These are phyloP conservation scores for Rhagium mordax DNA, from an alignment of 2,888 invertebrate genomes.

Conservation along the genomic window DNA sequence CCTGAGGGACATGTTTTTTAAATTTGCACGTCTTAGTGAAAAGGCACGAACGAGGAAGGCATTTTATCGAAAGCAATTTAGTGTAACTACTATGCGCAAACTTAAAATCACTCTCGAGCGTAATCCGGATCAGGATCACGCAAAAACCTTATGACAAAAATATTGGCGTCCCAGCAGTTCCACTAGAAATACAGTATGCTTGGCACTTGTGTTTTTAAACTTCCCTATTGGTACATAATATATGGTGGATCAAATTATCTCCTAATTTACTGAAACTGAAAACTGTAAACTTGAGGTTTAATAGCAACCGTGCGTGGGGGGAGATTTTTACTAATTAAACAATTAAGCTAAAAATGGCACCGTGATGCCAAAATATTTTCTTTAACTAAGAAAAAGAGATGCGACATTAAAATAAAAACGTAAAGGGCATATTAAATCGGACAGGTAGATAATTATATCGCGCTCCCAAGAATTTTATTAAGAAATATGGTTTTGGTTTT, in stretches of 20 bases:
- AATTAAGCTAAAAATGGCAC: too few relatives aligned
- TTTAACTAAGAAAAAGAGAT: too few relatives aligned
- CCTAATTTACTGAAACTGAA: too few relatives aligned
- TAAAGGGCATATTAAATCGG: too few relatives aligned
- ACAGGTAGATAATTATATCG: too few relatives aligned
- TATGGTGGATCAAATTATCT: too few relatives aligned
- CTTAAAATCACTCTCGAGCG: constrained; percentile 64
- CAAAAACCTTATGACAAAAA: constrained; percentile 42
- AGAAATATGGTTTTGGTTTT: background rate
- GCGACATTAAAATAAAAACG: too few relatives aligned
- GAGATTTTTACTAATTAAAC: too few relatives aligned
- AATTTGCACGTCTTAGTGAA: constrained; percentile 63
- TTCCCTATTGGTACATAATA: too few relatives aligned
- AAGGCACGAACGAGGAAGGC: constrained; percentile 60
- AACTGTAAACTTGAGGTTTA: too few relatives aligned
- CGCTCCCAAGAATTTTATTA: background rate
- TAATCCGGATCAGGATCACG: constrained; percentile 62
- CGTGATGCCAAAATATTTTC: too few relatives aligned
- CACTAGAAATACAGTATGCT: constrained; percentile 1
- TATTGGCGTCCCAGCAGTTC: constrained; percentile 12
- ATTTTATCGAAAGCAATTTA: constrained; percentile 66
- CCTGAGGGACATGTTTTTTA: constrained; percentile 57
- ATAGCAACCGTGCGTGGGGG: too few relatives aligned
- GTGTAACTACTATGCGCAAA: constrained; percentile 61
- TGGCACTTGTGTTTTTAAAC: background rate